Evolutionary conservation across 1,140 invertebrate species (phyloP).

Genomic region (Pseudomyrmex sp.): DNA sequence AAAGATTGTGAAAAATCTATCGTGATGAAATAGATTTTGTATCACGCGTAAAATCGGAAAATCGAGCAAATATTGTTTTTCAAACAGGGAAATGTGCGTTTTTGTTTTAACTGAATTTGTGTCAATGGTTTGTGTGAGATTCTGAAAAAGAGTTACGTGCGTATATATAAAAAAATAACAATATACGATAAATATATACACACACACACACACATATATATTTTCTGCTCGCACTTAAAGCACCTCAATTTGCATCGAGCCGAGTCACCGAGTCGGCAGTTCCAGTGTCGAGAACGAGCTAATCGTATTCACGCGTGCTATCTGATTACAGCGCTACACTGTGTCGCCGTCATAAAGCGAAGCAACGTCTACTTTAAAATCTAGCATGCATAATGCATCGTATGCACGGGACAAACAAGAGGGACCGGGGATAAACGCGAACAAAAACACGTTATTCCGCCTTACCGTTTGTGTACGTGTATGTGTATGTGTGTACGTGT

Average conservation of each 20-base stretch:
- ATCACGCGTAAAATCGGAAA: too few species aligned
- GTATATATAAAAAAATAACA: too few species aligned
- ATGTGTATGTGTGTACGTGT: not conserved
- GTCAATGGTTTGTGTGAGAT: not conserved
- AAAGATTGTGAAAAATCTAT: too few species aligned
- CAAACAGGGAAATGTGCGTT: too few species aligned
- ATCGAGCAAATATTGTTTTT: too few species aligned
- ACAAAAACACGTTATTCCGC: conserved; percentile 55
- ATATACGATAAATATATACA: too few species aligned
- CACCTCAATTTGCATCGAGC: conserved; percentile 23
- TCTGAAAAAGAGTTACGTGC: not conserved
- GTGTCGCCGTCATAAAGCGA: conserved; percentile 48
- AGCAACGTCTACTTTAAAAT: conserved; percentile 60
- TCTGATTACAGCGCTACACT: conserved; percentile 52
- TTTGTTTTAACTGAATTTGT: too few species aligned
- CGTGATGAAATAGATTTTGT: too few species aligned
- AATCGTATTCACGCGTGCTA: conserved; percentile 57
- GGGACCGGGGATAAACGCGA: conserved; percentile 43
- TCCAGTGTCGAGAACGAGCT: conserved; percentile 45
- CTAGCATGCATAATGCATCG: conserved; percentile 58
- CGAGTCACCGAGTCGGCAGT: conserved; percentile 32
- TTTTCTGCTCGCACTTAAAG: conserved; percentile 14
- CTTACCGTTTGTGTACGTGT: not conserved
- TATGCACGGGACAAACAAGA: conserved; percentile 54
- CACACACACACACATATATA: too few species aligned